Conservation (phyloP, 53 echinoderm and acorn worm species). For the Temnopleurus reevesii region DNA sequence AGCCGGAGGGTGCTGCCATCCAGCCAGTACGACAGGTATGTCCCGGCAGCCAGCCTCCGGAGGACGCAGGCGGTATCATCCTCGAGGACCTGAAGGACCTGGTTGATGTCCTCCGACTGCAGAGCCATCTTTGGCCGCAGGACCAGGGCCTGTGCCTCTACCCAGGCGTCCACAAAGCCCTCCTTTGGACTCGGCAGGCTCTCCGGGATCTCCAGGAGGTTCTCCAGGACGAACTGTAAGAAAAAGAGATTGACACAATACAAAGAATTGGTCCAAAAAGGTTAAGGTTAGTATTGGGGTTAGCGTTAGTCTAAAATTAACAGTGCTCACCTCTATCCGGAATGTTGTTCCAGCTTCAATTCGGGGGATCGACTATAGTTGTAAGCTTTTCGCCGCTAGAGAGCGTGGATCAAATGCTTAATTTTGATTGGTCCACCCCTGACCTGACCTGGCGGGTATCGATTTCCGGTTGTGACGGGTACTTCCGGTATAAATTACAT, state of each 20-base stretch:
- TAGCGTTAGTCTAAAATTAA: background rate
- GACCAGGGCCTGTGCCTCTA: background rate
- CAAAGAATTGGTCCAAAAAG: background rate
- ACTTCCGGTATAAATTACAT: too few species aligned
- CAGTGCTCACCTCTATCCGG: background rate
- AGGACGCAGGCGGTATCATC: background rate
- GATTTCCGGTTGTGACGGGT: too few species aligned
- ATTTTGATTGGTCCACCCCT: too few species aligned
- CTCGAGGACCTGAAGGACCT: background rate
- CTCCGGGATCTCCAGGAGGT: background rate
- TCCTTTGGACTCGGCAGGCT: background rate
- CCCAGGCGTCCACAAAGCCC: background rate
- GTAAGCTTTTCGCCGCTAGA: too few species aligned
- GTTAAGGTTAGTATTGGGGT: background rate
- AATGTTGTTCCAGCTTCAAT: background rate
- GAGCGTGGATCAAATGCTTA: too few species aligned
- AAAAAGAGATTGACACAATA: background rate
- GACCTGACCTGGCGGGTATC: too few species aligned
- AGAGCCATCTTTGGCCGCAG: background rate
- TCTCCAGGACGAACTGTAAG: background rate
- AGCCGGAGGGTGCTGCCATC: background rate
- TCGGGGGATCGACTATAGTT: too few species aligned
- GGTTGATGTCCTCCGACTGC: background rate
- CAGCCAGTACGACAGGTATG: background rate
- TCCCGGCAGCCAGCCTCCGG: background rate